These are phyloP conservation scores for Eurytoma adleriae DNA, from an alignment of 2,888 invertebrate genomes.

Conservation along the genomic window DNA sequence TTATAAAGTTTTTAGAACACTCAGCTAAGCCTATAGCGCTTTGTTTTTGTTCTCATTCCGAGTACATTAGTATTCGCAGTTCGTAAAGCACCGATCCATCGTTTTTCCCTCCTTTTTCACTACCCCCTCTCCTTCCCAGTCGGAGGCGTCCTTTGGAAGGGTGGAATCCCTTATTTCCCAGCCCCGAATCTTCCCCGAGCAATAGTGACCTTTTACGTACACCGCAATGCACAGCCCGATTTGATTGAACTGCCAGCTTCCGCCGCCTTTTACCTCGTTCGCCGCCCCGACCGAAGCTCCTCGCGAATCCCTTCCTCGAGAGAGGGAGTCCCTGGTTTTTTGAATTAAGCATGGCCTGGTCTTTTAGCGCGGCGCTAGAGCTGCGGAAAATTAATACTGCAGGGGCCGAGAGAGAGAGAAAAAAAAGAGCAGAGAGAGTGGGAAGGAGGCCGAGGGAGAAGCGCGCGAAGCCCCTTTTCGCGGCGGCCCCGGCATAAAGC, in stretches of 20 bases:
- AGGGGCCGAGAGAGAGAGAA: not conserved
- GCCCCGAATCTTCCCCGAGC: conserved; percentile 1
- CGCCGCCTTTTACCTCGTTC: not conserved
- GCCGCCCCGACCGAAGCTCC: not conserved
- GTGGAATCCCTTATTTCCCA: conserved; percentile 15
- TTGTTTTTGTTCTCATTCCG: not conserved
- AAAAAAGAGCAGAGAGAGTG: not conserved
- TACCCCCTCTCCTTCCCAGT: too few species aligned
- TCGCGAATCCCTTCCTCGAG: conserved; percentile 20
- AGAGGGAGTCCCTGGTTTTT: conserved; percentile 6
- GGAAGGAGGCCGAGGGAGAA: too few species aligned
- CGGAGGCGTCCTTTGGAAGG: too few species aligned
- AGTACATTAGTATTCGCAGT: not conserved
- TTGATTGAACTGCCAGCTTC: not conserved
- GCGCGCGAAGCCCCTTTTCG: too few species aligned
- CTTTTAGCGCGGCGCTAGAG: conserved; percentile 7
- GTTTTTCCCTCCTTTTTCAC: not conserved
- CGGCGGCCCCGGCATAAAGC: conserved; percentile 7
- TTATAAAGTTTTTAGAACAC: too few species aligned
- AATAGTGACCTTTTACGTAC: conserved; percentile 5
- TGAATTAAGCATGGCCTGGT: conserved; percentile 6
- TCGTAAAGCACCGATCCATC: conserved; percentile 15
- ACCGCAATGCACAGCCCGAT: not conserved
- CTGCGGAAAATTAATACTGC: conserved; percentile 5
- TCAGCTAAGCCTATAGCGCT: too few species aligned